Evolutionary conservation across 1,140 invertebrate species (phyloP), one percentile per base, ranked within the genome.

Genomic region (Thalassaphorura encarpata): DNA sequence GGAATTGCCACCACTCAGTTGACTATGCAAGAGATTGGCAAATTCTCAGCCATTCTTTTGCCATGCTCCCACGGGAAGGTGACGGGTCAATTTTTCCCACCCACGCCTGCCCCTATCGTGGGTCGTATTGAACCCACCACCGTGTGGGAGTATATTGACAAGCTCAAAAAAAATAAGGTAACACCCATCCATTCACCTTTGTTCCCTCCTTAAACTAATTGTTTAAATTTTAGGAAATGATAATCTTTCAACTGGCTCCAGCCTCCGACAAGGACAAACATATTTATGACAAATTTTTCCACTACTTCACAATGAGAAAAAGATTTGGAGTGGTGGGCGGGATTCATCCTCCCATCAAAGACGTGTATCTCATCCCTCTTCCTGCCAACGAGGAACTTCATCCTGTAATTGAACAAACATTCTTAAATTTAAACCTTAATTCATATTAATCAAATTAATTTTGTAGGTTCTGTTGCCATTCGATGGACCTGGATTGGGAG

Each of bases 291-390:
- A 81, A 83, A n/a, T 74, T 96, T 45, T 96, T 91, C 67, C 84
- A 82, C 55, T 96, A 97, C 73, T 75, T 97, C 8, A 85, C 84
- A 67, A 85, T 80, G 67, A 78, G 89, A 23, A 84, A 85, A 67
- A 76, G 85, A 16, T 67, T 81, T 61, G 84, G 82, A 3, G 84
- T 86, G 18, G 75, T 85, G 18, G 78, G 78, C 0, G 78, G 75
- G 46, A 68, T 75, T 5, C 74, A 80, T n/a, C 76, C 76, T 43
- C 83, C 82, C 8, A 84, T 97, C 27, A 95, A 96, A 69, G 93
- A 97, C 71, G 92, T 97, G 68, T 97, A 97, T 69, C 84, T 97
- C 54, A 78, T 94, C 61, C 92, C 93, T 0, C 74, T 96, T 31
- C 6, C 31, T 33, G 16, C 6, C 6, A 16, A 33, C 16, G 80